Conservation (phyloP, 2,797 vertebrate species). For the Spea hammondii region DNA sequence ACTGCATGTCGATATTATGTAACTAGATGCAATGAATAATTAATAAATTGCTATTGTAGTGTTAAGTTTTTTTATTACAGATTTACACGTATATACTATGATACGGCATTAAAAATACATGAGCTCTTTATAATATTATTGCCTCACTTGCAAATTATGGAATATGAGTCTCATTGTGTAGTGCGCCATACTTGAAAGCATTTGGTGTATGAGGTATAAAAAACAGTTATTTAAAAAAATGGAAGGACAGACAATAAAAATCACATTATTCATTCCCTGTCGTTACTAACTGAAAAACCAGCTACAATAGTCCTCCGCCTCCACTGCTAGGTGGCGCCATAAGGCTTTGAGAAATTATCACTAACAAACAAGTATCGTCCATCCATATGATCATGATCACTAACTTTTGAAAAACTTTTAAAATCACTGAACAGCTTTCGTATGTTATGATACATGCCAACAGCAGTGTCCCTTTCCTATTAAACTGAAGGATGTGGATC, state of each 20-base stretch:
- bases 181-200: neutral
- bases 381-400: neutral
- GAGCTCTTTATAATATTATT: neutral
- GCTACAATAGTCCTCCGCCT: neutral
- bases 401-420: no score
- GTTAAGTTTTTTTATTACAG: neutral
- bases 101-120: neutral
- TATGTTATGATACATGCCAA: no score
- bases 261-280: neutral
- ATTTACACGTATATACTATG: neutral
- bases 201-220: neutral
- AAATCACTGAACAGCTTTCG: no score
- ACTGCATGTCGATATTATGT: no score
- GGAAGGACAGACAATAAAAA: neutral
- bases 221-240: neutral
- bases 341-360: neutral
- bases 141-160: neutral
- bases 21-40: neutral
- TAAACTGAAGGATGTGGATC: no score
- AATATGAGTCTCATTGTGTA: neutral
- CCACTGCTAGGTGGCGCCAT: neutral
- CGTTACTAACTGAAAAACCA: neutral
- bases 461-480: no score
- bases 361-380: neutral
- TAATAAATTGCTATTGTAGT: neutral